A percentile compares a stretch with the other conserved stretches of the same genome.
Evolutionary conservation across 2,113 vertebrate species (phyloP).

Genomic region (Entosphenus tridentatus): DNA sequence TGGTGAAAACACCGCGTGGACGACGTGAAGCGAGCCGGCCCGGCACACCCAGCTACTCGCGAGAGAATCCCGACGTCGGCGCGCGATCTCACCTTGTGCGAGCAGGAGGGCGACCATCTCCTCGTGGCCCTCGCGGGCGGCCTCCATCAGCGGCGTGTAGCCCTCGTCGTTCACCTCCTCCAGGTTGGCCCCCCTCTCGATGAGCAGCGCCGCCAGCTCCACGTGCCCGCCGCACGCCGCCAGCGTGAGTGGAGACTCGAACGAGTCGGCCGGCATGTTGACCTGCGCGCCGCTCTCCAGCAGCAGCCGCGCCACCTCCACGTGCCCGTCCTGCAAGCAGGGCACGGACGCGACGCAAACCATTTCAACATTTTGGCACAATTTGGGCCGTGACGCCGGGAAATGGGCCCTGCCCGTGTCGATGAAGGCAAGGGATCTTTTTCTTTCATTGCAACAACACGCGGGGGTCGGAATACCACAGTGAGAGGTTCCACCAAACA

Average conservation of each 20-base stretch:
- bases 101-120: slow-evolving; percentile 96
- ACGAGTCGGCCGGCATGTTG: slow-evolving; percentile 97
- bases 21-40: too few relatives aligned
- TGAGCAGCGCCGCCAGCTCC: slow-evolving; percentile 73
- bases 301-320: slow-evolving; percentile 84
- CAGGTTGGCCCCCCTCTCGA: slow-evolving; percentile 87
- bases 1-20: too few relatives aligned
- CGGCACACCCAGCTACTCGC: too few relatives aligned
- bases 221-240: slow-evolving; percentile 92
- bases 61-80: too few relatives aligned
- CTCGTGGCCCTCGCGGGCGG: slow-evolving; percentile 85
- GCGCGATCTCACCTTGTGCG: slow-evolving; percentile 48
- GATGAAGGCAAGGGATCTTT: too few relatives aligned
- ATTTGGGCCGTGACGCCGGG: too few relatives aligned
- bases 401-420: too few relatives aligned
- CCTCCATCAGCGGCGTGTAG: slow-evolving; percentile 95
- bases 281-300: slow-evolving; percentile 96
- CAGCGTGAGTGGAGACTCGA: slow-evolving; percentile 80
- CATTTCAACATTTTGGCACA: too few relatives aligned
- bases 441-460: too few relatives aligned
- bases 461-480: too few relatives aligned
- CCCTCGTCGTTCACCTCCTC: slow-evolving; percentile 98
- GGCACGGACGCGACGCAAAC: not conserved
- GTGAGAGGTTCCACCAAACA: too few relatives aligned
- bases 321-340: slow-evolving; percentile 58